These are phyloP conservation scores for Geococcyx californianus DNA, from an alignment of 2,113 vertebrate genomes.

Conservation along the genomic window DNA sequence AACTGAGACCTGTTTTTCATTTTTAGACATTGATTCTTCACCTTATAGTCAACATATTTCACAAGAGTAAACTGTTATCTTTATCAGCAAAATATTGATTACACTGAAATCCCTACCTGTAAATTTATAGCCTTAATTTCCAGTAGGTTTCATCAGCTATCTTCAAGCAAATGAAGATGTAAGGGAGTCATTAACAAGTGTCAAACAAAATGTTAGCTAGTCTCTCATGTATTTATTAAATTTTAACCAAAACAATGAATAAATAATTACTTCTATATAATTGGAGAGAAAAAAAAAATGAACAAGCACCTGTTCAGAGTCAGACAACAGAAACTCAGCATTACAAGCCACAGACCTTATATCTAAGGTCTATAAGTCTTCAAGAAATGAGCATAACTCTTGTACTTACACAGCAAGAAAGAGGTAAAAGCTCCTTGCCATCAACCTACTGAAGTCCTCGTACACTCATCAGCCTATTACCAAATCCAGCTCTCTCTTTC, in stretches of 20 bases:
- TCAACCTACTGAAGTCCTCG: not conserved
- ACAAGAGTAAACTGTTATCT: slow-evolving; percentile 67
- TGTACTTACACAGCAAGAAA: not conserved
- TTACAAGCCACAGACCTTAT: not conserved
- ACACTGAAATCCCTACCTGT: slow-evolving; percentile 63
- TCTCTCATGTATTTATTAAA: slow-evolving; percentile 1
- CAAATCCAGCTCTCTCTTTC: not conserved
- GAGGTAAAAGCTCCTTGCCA: not conserved
- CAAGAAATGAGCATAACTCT: not conserved
- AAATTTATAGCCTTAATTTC: slow-evolving; percentile 78
- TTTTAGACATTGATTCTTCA: slow-evolving; percentile 71
- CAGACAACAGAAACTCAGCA: not conserved
- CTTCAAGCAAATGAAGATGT: slow-evolving; percentile 60
- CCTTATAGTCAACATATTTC: slow-evolving; percentile 60
- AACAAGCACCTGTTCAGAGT: not conserved
- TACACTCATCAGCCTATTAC: not conserved
- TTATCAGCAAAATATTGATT: slow-evolving; percentile 79
- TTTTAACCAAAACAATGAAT: slow-evolving; percentile 14
- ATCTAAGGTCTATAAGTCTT: not conserved
- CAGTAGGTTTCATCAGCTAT: slow-evolving; percentile 64
- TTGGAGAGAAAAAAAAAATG: not conserved
- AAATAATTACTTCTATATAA: not conserved
- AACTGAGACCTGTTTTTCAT: slow-evolving; percentile 74
- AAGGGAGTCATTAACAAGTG: slow-evolving; percentile 46
- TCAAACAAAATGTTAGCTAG: slow-evolving; percentile 50